Evolutionary conservation across 2,113 vertebrate genomes (phyloP), one percentile per base, ranked within the genome.

Genomic region (Anarhynchus alexandrinus): DNA sequence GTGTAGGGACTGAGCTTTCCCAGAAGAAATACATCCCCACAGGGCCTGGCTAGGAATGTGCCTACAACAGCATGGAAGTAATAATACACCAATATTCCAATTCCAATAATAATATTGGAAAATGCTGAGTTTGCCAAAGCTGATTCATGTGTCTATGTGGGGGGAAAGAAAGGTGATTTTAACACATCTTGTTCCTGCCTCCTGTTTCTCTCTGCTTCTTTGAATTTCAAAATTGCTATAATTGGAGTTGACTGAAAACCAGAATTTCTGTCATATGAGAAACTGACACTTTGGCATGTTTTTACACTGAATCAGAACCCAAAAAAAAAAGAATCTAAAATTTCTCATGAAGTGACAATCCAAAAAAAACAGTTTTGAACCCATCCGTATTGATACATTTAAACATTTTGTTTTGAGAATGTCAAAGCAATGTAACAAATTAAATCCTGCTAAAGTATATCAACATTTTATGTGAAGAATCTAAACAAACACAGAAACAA

Each of bases 181-280:
- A 90, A 89, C 78, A 92, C 70, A 76, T 93, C 70, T 89, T 87
- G 7, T 38, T 90, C 85, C 82, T 93, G 58, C 67, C 88, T 77
- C 67, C 87, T 93, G 74, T 92, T 97, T 82, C 83, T 82, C 86
- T 69, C 76, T 45, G 32, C 74, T 93, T 86, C 74, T 93, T 86
- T 80, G 64, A 77, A 80, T 92, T 95, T 92, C 71, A 95, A 92
- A 88, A 94, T 70, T 85, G 82, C 93, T 96, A 92, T 97, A 93
- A 92, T 81, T 93, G 79, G 96, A 92, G 15, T 17, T 18, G 54
- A 85, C 87, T 52, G 79, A 88, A 86, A 93, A 97, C 15, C 62
- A 93, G 30, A 91, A 64, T 58, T 88, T 85, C 36, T 96, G 42
- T 92, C 90, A 93, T 70, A 73, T 73, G 71, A 91, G 30, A 82